These are phyloP conservation scores for Chloroclystis v-ata DNA, from an alignment of 2,888 invertebrate species.

Conservation along the genomic window DNA sequence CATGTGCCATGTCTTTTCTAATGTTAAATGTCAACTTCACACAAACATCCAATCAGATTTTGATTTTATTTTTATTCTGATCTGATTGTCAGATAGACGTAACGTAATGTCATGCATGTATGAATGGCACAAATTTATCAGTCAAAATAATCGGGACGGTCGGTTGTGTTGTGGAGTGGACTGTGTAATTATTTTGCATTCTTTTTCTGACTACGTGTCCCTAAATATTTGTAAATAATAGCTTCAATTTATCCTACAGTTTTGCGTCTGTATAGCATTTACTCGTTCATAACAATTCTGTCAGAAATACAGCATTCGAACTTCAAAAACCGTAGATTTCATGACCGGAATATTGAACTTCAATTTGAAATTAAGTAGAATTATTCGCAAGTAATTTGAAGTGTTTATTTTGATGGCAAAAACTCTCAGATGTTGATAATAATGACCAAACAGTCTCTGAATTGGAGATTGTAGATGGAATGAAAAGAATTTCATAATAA, in stretches of 20 bases:
- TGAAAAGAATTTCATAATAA: too few species aligned
- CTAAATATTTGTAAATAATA: too few species aligned
- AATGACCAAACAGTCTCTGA: neutral
- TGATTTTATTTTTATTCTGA: too few species aligned
- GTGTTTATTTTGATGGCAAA: neutral
- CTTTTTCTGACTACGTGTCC: too few species aligned
- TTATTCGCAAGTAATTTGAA: neutral
- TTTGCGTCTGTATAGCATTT: neutral
- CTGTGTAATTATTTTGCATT: neutral
- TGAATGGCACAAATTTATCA: too few species aligned
- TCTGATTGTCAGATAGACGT: too few species aligned
- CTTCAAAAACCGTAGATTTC: neutral
- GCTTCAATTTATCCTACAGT: too few species aligned
- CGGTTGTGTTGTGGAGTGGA: too few species aligned
- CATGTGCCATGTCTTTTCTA: too few species aligned
- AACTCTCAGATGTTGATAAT: neutral
- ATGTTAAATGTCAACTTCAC: too few species aligned
- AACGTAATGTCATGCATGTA: too few species aligned
- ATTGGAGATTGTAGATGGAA: neutral
- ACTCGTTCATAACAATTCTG: neutral
- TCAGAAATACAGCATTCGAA: neutral
- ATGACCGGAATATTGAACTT: neutral
- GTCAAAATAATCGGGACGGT: neutral
- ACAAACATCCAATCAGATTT: too few species aligned
- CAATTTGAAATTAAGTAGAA: neutral